phyloP scores from a whole-genome alignment of 2,113 vertebrate species.

The Coryphaenoides rupestris region DNA sequence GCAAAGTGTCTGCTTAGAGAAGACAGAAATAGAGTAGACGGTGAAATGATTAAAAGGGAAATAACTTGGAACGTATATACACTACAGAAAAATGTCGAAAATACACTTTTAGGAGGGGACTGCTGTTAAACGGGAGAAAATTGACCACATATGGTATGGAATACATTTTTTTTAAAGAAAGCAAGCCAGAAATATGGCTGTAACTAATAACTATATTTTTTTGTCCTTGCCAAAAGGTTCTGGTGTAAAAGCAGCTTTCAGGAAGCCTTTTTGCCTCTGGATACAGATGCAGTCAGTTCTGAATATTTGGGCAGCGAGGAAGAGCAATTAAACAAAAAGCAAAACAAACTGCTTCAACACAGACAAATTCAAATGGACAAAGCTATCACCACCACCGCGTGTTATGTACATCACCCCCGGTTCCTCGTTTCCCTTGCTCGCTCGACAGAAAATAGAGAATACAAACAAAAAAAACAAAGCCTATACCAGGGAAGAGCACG shows the following conservation, averaged over 20 bases:
- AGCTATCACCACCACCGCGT: conserved; percentile 70
- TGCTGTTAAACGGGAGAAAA: conserved; percentile 11
- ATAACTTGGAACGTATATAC: too few relatives aligned
- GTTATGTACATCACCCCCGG: conserved; percentile 62
- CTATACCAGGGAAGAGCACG: too few relatives aligned
- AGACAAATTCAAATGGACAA: conserved; percentile 64
- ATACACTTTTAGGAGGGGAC: conserved; percentile 39
- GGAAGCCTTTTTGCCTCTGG: conserved; percentile 4
- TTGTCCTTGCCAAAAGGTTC: neutral
- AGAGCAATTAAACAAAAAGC: conserved; percentile 7
- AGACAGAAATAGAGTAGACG: conserved; percentile 15
- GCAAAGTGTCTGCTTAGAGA: conserved; percentile 3
- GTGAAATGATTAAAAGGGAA: too few relatives aligned
- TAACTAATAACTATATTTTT: neutral
- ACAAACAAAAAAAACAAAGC: conserved; percentile 16
- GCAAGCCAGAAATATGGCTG: neutral
- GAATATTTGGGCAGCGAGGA: conserved; percentile 30
- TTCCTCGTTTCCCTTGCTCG: conserved; percentile 38
- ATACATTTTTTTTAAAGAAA: neutral
- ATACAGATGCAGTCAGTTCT: conserved; percentile 16
- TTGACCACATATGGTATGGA: conserved; percentile 13
- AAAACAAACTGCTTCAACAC: conserved; percentile 30
- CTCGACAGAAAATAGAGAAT: conserved; percentile 22
- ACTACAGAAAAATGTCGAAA: conserved; percentile 29
- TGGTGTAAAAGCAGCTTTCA: neutral